Percentiles rank a stretch among this genome's conserved stretches.
Conservation (phyloP, 1,140 invertebrate genomes). For the Bactericera cockerelli region DNA sequence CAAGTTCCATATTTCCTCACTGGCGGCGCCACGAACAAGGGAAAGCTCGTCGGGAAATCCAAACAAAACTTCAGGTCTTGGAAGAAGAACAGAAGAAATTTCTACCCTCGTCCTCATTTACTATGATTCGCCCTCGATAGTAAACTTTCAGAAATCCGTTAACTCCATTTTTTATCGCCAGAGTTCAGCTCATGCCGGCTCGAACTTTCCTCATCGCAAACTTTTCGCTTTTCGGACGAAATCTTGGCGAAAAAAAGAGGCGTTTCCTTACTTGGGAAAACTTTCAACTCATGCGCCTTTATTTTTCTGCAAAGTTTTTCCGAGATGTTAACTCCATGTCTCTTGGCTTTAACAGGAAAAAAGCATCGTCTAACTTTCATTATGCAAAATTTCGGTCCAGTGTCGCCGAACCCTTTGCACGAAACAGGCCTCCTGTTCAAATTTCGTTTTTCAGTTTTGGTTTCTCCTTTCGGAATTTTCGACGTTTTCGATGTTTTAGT, state of each 20-base stretch:
- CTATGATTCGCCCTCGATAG: not conserved
- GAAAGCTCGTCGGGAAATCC: too few species aligned
- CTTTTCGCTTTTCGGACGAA: not conserved
- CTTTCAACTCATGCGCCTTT: conserved; percentile 6
- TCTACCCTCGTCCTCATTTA: too few species aligned
- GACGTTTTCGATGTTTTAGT: conserved; percentile 6
- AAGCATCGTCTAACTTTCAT: not conserved
- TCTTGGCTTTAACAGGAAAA: conserved; percentile 1
- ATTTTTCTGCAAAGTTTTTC: conserved; percentile 6
- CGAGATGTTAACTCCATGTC: conserved; percentile 4
- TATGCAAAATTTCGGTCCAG: not conserved
- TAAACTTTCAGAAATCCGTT: not conserved
- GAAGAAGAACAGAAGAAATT: too few species aligned
- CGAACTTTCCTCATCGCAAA: too few species aligned
- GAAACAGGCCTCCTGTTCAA: conserved; percentile 4
- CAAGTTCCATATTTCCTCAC: not conserved
- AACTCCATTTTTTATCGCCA: conserved; percentile 1
- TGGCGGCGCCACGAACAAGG: conserved; percentile 2
- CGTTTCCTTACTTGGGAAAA: not conserved
- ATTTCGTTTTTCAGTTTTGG: not conserved
- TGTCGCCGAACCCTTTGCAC: conserved; percentile 1
- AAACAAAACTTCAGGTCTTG: too few species aligned
- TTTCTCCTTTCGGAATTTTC: conserved; percentile 2
- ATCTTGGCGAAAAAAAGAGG: conserved; percentile 5
- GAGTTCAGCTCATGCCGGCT: not conserved